Percentiles rank a stretch among this genome's conserved stretches.
Evolutionary conservation across 2,797 vertebrate species (phyloP).

Genomic region (Notamacropus eugenii): DNA sequence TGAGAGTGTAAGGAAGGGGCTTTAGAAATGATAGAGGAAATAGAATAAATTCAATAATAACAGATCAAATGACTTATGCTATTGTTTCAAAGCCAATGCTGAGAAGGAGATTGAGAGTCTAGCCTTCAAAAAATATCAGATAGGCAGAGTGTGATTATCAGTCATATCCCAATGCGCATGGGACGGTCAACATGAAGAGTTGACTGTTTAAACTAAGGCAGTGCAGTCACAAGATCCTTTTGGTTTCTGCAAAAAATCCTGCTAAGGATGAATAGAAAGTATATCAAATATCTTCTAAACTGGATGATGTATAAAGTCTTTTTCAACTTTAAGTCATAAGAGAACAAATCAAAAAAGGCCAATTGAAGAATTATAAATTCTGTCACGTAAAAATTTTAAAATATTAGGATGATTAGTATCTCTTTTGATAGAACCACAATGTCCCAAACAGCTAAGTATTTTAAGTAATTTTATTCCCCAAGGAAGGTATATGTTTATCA

Average conservation of each 20-base stretch:
- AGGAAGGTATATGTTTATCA: conserved; percentile 11
- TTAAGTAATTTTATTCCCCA: conserved; percentile 11
- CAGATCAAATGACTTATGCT: background rate
- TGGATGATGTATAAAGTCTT: background rate
- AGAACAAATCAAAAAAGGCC: background rate
- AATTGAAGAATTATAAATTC: background rate
- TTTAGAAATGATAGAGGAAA: conserved; percentile 16
- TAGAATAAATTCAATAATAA: conserved; percentile 6
- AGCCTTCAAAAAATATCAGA: conserved; percentile 16
- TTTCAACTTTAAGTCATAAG: background rate
- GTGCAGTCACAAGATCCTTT: background rate
- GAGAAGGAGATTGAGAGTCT: background rate
- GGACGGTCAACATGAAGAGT: background rate
- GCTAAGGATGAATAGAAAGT: background rate
- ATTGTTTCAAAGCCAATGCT: background rate
- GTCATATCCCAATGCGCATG: background rate
- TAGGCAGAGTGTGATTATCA: background rate
- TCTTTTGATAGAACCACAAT: background rate
- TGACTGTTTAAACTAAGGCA: background rate
- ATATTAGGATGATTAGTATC: background rate
- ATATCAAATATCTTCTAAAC: background rate
- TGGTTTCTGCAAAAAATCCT: too few species aligned
- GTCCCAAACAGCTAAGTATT: background rate
- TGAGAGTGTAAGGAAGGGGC: background rate
- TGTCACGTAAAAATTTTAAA: conserved; percentile 1